A percentile compares a stretch with the other conserved stretches of the same genome.
Conservation (phyloP, 2,113 vertebrate genomes). For the Bubo blakistoni region DNA sequence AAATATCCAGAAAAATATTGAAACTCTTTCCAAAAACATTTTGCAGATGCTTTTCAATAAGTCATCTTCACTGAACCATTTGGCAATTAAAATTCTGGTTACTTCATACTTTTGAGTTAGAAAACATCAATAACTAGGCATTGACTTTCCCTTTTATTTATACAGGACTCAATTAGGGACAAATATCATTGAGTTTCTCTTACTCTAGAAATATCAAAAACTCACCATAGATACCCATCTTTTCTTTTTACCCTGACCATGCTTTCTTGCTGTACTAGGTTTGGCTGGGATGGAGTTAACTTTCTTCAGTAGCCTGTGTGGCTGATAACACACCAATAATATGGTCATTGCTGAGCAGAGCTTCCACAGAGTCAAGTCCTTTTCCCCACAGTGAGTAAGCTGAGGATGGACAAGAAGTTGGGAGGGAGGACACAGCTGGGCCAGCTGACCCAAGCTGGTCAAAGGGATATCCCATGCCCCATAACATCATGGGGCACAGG, state of each 20-base stretch:
- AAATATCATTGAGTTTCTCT: not conserved
- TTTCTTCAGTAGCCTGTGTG: not conserved
- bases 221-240: not conserved
- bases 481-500: not conserved
- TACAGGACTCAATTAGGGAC: not conserved
- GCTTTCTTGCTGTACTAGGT: not conserved
- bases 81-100: constrained; percentile 14
- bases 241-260: not conserved
- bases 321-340: not conserved
- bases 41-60: not conserved
- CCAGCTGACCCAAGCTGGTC: not conserved
- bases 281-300: not conserved
- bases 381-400: not conserved
- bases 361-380: not conserved
- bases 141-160: not conserved
- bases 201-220: not conserved
- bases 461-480: not conserved
- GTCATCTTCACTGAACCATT: not conserved
- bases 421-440: not conserved
- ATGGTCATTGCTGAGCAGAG: not conserved
- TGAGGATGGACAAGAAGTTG: not conserved
- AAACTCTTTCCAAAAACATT: not conserved
- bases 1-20: not conserved
- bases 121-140: not conserved
- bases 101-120: not conserved